Conservation (phyloP, 2,797 vertebrate genomes). For the Gallirallus australis region DNA sequence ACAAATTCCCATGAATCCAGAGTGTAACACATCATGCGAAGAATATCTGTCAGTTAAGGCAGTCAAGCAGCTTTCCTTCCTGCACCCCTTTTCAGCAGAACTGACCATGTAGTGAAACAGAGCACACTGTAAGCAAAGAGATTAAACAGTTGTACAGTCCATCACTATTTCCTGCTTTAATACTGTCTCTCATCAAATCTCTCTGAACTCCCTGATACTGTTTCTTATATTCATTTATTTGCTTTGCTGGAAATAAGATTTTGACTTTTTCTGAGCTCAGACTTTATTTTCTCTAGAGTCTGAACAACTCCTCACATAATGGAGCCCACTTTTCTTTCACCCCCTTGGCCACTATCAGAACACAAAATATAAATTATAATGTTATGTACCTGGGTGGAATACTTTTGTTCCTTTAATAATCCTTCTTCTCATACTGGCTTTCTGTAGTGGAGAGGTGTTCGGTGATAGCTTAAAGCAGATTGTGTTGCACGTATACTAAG, state of each 20-base stretch:
- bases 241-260: conserved; percentile 11
- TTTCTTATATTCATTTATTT: neutral
- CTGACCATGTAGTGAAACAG: neutral
- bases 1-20: neutral
- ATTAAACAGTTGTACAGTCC: neutral
- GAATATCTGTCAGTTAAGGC: neutral
- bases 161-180: neutral
- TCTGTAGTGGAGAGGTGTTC: neutral
- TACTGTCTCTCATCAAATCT: neutral
- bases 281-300: neutral
- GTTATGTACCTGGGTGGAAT: neutral
- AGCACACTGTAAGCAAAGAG: neutral
- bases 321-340: neutral
- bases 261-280: neutral
- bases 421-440: neutral
- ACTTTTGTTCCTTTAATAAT: neutral
- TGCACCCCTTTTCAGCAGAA: neutral
- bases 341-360: neutral
- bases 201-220: neutral
- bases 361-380: neutral
- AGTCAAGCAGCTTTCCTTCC: neutral
- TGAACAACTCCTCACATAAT: neutral
- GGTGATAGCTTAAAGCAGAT: neutral
- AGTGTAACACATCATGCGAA: neutral
- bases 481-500: neutral